Percentiles rank a stretch among this genome's conserved stretches.
Evolutionary conservation across 2,888 invertebrate species (phyloP).

Genomic region (Merodon equestris): DNA sequence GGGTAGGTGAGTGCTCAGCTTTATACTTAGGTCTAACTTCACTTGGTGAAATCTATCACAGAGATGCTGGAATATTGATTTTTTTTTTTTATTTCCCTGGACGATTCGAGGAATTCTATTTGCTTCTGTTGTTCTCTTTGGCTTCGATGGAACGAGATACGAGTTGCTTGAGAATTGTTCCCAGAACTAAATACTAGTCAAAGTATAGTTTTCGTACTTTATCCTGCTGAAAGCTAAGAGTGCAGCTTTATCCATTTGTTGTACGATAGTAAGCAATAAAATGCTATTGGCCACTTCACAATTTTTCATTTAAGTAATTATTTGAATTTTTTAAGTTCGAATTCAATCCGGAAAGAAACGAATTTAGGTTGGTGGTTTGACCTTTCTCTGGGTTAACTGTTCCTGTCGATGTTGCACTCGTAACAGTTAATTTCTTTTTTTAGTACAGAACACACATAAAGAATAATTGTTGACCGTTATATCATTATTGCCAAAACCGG

Average conservation of each 20-base stretch:
- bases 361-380: not conserved
- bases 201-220: slow-evolving; percentile 66
- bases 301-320: slow-evolving; percentile 61
- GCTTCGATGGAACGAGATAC: slow-evolving; percentile 2
- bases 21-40: slow-evolving; percentile 48
- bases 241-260: slow-evolving; percentile 67
- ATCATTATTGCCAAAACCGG: slow-evolving; percentile 36
- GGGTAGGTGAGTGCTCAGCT: slow-evolving; percentile 38
- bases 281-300: slow-evolving; percentile 48
- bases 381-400: not conserved
- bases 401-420: slow-evolving; percentile 24
- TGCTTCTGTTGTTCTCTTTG: slow-evolving; percentile 20
- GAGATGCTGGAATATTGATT: slow-evolving; percentile 19
- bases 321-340: not conserved
- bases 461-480: slow-evolving; percentile 44
- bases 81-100: not conserved
- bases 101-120: not conserved
- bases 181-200: slow-evolving; percentile 56
- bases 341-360: not conserved
- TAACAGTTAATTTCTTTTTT: slow-evolving; percentile 45
- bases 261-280: slow-evolving; percentile 65
- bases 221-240: slow-evolving; percentile 60
- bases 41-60: slow-evolving; percentile 63
- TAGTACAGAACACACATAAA: slow-evolving; percentile 9
- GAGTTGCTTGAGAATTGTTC: not conserved